phyloP scores from a whole-genome alignment of 2,797 vertebrate genomes.

The Halcyon leucocephala region DNA sequence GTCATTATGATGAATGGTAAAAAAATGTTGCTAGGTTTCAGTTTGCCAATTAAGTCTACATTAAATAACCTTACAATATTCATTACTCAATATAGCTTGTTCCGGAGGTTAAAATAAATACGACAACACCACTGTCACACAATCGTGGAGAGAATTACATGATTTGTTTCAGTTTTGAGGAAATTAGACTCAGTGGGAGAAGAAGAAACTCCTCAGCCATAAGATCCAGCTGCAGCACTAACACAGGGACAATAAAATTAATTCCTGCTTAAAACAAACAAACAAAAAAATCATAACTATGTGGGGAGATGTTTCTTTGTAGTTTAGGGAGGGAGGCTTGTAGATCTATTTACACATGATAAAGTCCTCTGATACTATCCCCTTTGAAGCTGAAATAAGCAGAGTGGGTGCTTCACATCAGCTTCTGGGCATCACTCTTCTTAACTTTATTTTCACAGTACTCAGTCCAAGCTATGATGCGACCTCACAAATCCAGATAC shows the following conservation, averaged over 20 bases:
- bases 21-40: neutral
- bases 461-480: neutral
- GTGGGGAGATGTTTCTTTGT: neutral
- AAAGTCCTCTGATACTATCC: neutral
- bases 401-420: neutral
- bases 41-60: neutral
- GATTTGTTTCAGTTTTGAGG: constrained; percentile 33
- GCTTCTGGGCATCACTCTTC: neutral
- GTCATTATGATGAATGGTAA: neutral
- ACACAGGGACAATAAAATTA: neutral
- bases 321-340: neutral
- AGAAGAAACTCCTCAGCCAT: neutral
- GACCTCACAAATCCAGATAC: neutral
- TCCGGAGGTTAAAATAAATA: constrained; percentile 21
- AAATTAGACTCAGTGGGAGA: constrained; percentile 22
- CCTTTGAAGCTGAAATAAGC: neutral
- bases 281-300: neutral
- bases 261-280: neutral
- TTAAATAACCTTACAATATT: neutral
- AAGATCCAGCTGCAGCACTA: neutral
- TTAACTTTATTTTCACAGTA: neutral
- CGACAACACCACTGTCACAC: neutral
- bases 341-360: neutral
- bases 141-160: neutral
- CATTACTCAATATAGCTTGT: neutral